Percentiles rank a stretch among this genome's conserved stretches.
phyloP scores from a whole-genome alignment of 2,797 vertebrate species.

The Anguilla pacifica region DNA sequence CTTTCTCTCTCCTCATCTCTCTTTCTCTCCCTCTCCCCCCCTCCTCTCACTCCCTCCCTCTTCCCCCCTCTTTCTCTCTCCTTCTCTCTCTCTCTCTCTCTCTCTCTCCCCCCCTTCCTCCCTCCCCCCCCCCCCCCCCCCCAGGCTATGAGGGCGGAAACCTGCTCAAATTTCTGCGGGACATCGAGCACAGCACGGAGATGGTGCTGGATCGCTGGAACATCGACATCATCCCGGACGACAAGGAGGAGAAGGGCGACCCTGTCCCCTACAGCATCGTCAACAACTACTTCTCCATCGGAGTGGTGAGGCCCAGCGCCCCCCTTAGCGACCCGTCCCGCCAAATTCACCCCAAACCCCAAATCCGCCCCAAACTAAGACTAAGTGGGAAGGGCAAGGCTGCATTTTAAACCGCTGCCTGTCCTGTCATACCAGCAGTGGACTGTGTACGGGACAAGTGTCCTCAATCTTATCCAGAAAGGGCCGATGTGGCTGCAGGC shows the following conservation, averaged over 20 bases:
- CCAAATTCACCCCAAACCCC: too few relatives aligned
- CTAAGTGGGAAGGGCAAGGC: background rate
- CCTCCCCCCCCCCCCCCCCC: background rate
- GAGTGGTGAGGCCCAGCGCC: conserved; percentile 81
- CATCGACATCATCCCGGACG: conserved; percentile 83
- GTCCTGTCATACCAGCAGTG: too few relatives aligned
- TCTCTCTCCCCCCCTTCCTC: background rate
- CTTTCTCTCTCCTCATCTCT: too few relatives aligned
- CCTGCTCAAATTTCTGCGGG: conserved; percentile 86
- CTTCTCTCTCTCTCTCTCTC: too few relatives aligned
- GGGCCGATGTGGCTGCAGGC: too few relatives aligned
- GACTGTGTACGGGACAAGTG: background rate
- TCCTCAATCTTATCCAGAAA: too few relatives aligned
- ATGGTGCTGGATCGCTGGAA: conserved; percentile 93
- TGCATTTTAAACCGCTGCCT: background rate
- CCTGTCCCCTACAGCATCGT: conserved; percentile 90
- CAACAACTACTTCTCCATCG: conserved; percentile 97
- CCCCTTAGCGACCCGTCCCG: too few relatives aligned
- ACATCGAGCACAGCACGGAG: conserved; percentile 89
- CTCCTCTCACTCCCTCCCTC: too few relatives aligned
- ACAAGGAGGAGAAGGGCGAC: conserved; percentile 86
- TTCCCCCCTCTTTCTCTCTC: too few relatives aligned
- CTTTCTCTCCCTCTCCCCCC: too few relatives aligned
- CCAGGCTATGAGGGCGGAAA: conserved; percentile 92
- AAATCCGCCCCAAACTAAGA: background rate